Evolutionary conservation across 2,888 invertebrate species (phyloP).

Genomic region (Epistrophella euchroma): DNA sequence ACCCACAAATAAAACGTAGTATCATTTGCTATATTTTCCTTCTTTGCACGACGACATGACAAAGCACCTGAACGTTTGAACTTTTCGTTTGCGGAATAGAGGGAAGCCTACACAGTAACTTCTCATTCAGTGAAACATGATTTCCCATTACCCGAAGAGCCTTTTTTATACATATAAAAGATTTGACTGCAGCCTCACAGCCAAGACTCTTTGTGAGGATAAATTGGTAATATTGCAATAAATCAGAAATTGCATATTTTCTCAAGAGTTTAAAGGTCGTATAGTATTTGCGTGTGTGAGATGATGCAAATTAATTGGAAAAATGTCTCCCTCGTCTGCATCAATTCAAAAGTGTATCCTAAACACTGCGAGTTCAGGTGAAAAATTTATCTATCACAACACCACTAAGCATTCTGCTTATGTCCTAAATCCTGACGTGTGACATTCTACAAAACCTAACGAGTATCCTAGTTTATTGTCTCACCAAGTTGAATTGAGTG

Average conservation of each 20-base stretch:
- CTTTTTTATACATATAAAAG: conserved; percentile 3
- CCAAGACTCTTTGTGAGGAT: neutral
- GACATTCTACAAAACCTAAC: neutral
- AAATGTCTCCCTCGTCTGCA: neutral
- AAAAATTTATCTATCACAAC: neutral
- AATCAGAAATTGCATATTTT: conserved; percentile 56
- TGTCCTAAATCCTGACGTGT: neutral
- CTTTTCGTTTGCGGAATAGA: conserved; percentile 20
- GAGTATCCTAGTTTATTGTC: conserved; percentile 5
- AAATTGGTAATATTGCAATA: conserved; percentile 42
- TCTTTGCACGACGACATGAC: conserved; percentile 12
- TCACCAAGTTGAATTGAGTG: conserved; percentile 16
- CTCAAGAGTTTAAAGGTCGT: conserved; percentile 13
- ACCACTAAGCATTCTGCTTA: neutral
- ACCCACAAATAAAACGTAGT: conserved; percentile 37
- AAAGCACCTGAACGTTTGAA: conserved; percentile 57
- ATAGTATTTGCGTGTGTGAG: neutral
- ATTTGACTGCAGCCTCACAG: neutral
- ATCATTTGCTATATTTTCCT: conserved; percentile 48
- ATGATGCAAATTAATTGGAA: conserved; percentile 11
- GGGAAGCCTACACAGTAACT: conserved; percentile 24
- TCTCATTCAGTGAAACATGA: conserved; percentile 44
- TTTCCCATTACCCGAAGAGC: conserved; percentile 62
- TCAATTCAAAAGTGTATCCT: neutral
- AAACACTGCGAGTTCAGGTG: conserved; percentile 11